Base-by-base conservation (phyloP, 2,113 vertebrate species). In the Dipodomys ordii region DNA sequence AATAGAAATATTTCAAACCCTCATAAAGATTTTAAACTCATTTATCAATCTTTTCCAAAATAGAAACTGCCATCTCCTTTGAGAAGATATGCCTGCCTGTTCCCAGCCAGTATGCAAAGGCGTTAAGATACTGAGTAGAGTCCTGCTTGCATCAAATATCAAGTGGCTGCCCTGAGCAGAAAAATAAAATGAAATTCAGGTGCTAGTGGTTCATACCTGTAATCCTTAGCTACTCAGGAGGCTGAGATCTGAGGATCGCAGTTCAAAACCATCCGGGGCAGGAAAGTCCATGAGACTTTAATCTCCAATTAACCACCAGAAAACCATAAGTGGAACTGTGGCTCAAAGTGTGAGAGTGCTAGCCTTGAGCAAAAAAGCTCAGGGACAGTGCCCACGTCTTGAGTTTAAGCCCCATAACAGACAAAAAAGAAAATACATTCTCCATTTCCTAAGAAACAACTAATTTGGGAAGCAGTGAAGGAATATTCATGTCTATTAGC, bases 391-490 rank as follows among this genome's bases (percentile, higher is more conserved):
- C 49, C 49, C 49, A 49, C 9, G 49, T 49, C 12, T 49, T 49
- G 8, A 11, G 49, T 49, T 49, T 49, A 49, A 49, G 49, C 49
- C 49, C 49, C 49, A 49, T 49, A 49, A 49, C 49, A 49, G 49
- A 49, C 49, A 49, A 49, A 49, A 49, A 49, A 49, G 49, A 12
- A 49, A 49, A 12, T 49, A 12, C 9, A 23, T 44, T 46, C 91
- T 65, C 87, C 23, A 6, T 69, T 32, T 69, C 39, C 68, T 77
- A 62, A 80, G 76, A 93, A 88, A 72, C 23, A 80, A 85, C 84
- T 93, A 71, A 64, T 68, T 94, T 82, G 78, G 93, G 44, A 92
- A 94, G 87, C 57, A 32, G 18, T 4, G 20, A 0, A 6, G 74
- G 74, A 57, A 83, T 72, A 72, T 7, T 77, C 35, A 1, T 28